A percentile compares a stretch with the other conserved stretches of the same genome.
Conservation (phyloP, 2,113 vertebrate species). For the Patagioenas fasciata region DNA sequence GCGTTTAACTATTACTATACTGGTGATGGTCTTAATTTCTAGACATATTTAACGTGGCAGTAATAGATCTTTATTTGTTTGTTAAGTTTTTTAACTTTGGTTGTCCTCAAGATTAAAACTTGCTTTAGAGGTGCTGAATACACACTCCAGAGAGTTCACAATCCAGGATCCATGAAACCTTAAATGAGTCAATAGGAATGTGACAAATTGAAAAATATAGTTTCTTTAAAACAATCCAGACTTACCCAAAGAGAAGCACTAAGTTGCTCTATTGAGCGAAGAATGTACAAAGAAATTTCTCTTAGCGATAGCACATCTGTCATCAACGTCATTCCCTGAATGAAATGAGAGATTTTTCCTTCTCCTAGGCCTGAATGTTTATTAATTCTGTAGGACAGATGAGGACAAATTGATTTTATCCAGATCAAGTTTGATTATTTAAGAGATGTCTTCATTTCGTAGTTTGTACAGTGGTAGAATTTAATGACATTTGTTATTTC, state of each 20-base stretch:
- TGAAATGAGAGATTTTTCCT: not conserved
- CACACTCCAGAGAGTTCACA: not conserved
- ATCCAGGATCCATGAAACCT: not conserved
- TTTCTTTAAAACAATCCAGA: not conserved
- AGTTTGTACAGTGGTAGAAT: not conserved
- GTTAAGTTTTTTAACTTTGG: not conserved
- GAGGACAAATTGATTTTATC: not conserved
- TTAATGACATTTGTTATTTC: not conserved
- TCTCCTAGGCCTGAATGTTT: not conserved
- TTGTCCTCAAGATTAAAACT: not conserved
- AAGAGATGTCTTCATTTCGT: not conserved
- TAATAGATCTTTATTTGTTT: not conserved
- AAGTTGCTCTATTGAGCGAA: not conserved
- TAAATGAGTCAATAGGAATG: not conserved
- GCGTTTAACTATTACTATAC: not conserved
- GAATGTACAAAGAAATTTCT: not conserved
- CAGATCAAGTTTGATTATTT: not conserved
- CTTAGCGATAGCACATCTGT: not conserved
- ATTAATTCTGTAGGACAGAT: not conserved
- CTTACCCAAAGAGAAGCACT: not conserved
- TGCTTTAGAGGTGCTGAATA: not conserved
- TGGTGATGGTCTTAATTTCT: not conserved
- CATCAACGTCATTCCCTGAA: not conserved
- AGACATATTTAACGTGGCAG: not conserved
- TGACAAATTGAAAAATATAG: not conserved